These are phyloP conservation scores for Euphonia xanthogaster DNA, from an alignment of 2,797 vertebrate species.

Conservation along the genomic window DNA sequence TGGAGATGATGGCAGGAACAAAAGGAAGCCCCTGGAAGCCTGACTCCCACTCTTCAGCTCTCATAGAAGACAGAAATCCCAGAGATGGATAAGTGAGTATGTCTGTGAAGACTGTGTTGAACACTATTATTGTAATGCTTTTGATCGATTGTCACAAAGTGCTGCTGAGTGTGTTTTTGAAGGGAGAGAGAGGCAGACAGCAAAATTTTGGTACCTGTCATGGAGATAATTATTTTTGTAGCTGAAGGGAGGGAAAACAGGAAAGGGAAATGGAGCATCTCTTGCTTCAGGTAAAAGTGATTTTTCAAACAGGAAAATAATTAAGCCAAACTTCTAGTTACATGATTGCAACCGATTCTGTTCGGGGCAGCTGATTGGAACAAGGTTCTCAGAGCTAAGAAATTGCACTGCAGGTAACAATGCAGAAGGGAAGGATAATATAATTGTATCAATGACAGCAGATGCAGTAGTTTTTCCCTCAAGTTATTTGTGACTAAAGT, in stretches of 20 bases:
- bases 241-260: background rate
- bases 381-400: background rate
- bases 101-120: background rate
- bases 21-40: background rate
- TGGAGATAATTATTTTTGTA: constrained; percentile 21
- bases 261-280: background rate
- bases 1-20: background rate
- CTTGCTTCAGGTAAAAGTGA: background rate
- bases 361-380: background rate
- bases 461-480: background rate
- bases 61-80: background rate
- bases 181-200: background rate
- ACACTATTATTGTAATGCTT: background rate
- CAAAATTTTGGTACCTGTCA: constrained; percentile 3
- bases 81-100: background rate
- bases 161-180: background rate
- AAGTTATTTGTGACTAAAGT: background rate
- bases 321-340: constrained; percentile 28
- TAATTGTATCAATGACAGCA: background rate
- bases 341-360: background rate
- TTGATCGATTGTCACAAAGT: background rate
- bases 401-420: background rate
- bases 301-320: background rate
- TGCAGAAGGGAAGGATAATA: background rate
- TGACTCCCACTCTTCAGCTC: background rate